phyloP scores from a whole-genome alignment of 2,888 invertebrate species.

The Eumacrocentrus americanus region DNA sequence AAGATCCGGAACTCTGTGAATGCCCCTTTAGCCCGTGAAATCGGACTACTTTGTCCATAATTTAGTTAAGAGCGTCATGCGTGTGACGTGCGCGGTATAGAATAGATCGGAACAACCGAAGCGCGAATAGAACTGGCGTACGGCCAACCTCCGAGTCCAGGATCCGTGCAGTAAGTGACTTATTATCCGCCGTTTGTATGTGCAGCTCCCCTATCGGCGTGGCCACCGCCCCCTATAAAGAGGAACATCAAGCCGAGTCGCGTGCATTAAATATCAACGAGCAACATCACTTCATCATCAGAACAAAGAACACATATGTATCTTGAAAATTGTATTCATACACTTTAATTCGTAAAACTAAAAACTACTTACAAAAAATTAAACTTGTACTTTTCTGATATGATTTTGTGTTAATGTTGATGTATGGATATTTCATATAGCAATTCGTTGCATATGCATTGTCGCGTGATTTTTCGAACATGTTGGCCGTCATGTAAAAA shows the following conservation, averaged over 20 bases:
- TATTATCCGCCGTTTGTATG: slow-evolving; percentile 60
- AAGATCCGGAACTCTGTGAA: no score
- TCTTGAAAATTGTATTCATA: no score
- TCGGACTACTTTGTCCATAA: slow-evolving; percentile 61
- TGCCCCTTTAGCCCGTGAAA: slow-evolving; percentile 52
- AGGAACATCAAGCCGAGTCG: slow-evolving; percentile 29
- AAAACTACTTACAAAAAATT: neutral
- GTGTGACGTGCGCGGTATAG: slow-evolving; percentile 60
- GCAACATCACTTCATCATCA: neutral
- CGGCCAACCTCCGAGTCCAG: slow-evolving; percentile 58
- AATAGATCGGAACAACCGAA: slow-evolving; percentile 61
- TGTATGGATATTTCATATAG: no score
- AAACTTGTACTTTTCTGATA: no score
- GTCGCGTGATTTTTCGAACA: slow-evolving; percentile 13
- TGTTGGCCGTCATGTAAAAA: slow-evolving; percentile 34
- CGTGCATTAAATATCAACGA: slow-evolving; percentile 4
- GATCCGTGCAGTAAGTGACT: slow-evolving; percentile 59
- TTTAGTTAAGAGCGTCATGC: slow-evolving; percentile 62
- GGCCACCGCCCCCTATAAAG: slow-evolving; percentile 32
- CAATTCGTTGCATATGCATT: neutral
- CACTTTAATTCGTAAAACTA: no score
- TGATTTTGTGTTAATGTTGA: neutral
- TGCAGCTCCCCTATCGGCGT: slow-evolving; percentile 32
- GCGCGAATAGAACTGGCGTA: slow-evolving; percentile 61
- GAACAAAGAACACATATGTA: neutral